Conservation (phyloP, 2,888 invertebrate genomes). For the Philonicus albiceps region DNA sequence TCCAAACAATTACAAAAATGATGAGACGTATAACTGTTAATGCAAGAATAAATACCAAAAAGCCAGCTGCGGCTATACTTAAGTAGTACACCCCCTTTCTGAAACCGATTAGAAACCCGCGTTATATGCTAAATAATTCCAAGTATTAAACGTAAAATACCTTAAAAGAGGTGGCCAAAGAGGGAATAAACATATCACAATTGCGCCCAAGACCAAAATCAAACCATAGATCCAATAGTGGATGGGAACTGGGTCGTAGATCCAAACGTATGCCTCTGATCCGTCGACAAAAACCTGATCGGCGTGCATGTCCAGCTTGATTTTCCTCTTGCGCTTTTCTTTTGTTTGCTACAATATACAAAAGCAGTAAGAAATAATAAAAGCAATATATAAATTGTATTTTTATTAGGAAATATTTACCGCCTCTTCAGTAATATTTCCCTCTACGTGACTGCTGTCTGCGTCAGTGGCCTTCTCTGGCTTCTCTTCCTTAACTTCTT, state of each 20-base stretch:
- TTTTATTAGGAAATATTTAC: background rate
- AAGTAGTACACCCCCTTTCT: constrained; percentile 96
- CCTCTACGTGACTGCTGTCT: constrained; percentile 67
- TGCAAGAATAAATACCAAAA: constrained; percentile 91
- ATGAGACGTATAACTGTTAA: constrained; percentile 89
- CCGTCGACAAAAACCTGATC: constrained; percentile 94
- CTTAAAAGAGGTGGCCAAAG: constrained; percentile 95
- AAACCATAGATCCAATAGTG: constrained; percentile 95
- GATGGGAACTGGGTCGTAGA: constrained; percentile 95
- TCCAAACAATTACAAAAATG: constrained; percentile 91
- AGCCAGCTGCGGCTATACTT: constrained; percentile 92
- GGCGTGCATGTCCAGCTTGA: constrained; percentile 96
- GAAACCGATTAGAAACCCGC: constrained; percentile 51
- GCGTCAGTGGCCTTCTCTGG: constrained; percentile 60
- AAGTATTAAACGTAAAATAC: constrained; percentile 57
- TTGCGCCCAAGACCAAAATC: constrained; percentile 87
- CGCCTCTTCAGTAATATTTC: constrained; percentile 58
- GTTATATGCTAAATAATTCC: constrained; percentile 32
- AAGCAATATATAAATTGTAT: background rate
- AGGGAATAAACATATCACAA: constrained; percentile 97
- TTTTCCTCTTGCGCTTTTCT: constrained; percentile 83
- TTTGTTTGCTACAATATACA: constrained; percentile 55
- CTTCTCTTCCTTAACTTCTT: constrained; percentile 56
- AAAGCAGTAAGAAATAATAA: background rate
- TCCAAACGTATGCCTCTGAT: constrained; percentile 96